These are phyloP conservation scores for Urocyon cinereoargenteus DNA, from an alignment of 2,797 vertebrate species.

Conservation along the genomic window DNA sequence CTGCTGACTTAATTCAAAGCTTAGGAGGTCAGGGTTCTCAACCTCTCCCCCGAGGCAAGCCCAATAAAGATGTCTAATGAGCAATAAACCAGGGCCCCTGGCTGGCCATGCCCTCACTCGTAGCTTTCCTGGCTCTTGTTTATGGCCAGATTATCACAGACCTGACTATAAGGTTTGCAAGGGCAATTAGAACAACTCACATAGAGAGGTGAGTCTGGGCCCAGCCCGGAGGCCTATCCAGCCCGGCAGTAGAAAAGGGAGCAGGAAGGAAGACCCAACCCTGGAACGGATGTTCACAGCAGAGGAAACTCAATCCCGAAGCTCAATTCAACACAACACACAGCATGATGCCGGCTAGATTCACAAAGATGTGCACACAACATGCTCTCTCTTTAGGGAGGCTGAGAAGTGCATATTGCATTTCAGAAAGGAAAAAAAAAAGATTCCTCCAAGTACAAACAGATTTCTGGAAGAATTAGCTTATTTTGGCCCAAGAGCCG, in stretches of 20 bases:
- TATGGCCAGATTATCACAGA: neutral
- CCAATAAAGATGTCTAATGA: neutral
- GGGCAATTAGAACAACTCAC: neutral
- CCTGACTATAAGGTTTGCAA: neutral
- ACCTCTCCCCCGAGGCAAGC: neutral
- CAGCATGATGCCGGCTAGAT: neutral
- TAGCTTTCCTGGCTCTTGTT: neutral
- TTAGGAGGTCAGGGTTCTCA: neutral
- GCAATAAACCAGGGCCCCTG: neutral
- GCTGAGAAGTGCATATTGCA: neutral
- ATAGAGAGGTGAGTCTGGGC: neutral
- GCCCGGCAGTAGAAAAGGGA: neutral
- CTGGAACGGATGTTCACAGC: neutral
- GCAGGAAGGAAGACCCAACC: neutral
- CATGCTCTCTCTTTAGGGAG: neutral
- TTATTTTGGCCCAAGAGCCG: neutral
- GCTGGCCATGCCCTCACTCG: neutral
- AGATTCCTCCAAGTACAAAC: neutral
- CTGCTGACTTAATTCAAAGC: neutral
- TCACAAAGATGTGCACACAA: neutral
- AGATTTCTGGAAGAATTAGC: constrained; percentile 11
- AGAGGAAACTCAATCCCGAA: neutral
- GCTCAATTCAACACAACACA: neutral
- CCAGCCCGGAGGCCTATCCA: neutral
- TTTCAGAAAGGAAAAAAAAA: neutral